Evolutionary conservation across 92 coral and sea anemone species (phyloP).

Genomic region (Ricordea florida): DNA sequence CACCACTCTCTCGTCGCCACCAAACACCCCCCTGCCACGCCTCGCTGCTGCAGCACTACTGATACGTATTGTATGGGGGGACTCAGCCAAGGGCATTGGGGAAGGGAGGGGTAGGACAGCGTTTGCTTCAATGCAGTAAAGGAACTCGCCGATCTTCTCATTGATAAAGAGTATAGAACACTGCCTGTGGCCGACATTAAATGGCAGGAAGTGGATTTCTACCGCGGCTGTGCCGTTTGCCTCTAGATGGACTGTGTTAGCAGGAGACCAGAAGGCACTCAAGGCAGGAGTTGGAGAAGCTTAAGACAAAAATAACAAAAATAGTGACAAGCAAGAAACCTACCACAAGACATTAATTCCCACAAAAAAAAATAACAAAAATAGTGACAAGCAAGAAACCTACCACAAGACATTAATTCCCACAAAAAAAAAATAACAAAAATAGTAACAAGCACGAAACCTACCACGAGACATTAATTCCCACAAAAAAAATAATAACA

Average conservation of each 20-base stretch:
- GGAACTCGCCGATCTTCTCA: constrained; percentile 95
- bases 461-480: too few relatives aligned
- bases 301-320: background rate
- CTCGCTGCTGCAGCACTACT: constrained; percentile 96
- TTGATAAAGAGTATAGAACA: constrained; percentile 95
- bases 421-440: too few relatives aligned
- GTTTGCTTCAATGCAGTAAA: constrained; percentile 93
- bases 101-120: constrained; percentile 91
- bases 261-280: constrained; percentile 93
- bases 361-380: too few relatives aligned
- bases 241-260: constrained; percentile 67
- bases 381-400: too few relatives aligned
- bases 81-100: constrained; percentile 81
- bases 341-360: too few relatives aligned
- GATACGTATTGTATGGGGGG: constrained; percentile 87
- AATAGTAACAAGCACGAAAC: too few relatives aligned
- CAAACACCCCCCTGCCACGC: constrained; percentile 86
- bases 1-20: constrained; percentile 94
- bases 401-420: too few relatives aligned
- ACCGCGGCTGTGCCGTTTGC: constrained; percentile 75
- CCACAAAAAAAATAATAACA: too few relatives aligned
- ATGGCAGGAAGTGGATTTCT: constrained; percentile 92
- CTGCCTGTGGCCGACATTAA: constrained; percentile 88
- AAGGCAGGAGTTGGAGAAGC: constrained; percentile 67
- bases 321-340: too few relatives aligned